These are phyloP conservation scores for Philantomba maxwellii DNA, from an alignment of 2,113 vertebrate species.

Conservation along the genomic window DNA sequence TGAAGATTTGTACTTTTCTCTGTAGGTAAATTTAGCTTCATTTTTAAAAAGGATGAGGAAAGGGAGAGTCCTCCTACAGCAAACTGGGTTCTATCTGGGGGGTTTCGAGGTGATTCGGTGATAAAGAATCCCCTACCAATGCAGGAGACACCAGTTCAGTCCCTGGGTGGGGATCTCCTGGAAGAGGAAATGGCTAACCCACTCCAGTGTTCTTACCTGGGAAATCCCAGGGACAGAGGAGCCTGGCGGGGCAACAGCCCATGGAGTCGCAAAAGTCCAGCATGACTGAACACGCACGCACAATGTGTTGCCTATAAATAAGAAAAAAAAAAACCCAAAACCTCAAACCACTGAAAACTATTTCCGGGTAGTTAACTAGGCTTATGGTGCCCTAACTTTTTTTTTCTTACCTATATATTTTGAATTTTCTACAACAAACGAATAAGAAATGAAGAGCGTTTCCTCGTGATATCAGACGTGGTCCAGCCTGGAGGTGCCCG, in stretches of 20 bases:
- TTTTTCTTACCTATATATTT: background rate
- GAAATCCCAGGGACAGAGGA: background rate
- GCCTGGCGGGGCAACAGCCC: accelerated
- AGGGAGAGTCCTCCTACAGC: accelerated
- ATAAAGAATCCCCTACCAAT: background rate
- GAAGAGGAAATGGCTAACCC: background rate
- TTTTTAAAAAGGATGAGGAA: background rate
- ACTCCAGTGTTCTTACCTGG: background rate
- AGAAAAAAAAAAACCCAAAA: background rate
- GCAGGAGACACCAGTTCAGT: background rate
- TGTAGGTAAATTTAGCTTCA: background rate
- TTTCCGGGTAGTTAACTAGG: background rate
- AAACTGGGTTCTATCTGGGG: background rate
- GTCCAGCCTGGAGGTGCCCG: background rate
- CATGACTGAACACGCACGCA: background rate
- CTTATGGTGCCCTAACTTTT: background rate
- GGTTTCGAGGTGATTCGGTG: background rate
- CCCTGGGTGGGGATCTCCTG: background rate
- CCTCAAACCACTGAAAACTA: background rate
- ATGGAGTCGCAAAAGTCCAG: background rate
- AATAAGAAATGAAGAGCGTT: background rate
- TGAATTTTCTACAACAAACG: background rate
- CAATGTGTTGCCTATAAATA: background rate
- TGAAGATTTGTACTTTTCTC: background rate
- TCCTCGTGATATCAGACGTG: background rate